Base-by-base conservation (phyloP, 2,113 vertebrate species). In the Neogale vison region DNA sequence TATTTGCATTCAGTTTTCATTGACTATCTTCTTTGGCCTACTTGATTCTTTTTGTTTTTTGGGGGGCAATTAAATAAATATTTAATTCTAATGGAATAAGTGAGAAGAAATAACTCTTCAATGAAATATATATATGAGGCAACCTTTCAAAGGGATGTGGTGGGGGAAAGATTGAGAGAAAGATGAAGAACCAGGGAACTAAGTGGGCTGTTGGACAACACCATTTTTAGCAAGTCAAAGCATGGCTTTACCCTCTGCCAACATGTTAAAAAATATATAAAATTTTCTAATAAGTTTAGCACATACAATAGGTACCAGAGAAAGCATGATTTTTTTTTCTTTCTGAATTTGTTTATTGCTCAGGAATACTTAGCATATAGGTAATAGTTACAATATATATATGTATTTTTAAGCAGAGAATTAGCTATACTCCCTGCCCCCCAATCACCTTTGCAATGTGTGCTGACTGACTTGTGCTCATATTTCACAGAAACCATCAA, bases 41-140 rank as follows among this genome's bases (percentile, higher is more conserved):
- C 24, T 55, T 72, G 36, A 7, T 74, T 72, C 36, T 72, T 23
- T 72, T 72, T 50, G 39, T 39, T 72, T 72, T 50, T 72, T 39
- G n/a, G n/a, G n/a, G n/a, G 61, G 97, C 90, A 90, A 97, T 98
- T 99, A 98, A 99, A 99, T 98, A 98, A 94, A 98, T 74, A 99
- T 99, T 99, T 99, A 99, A 99, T 99, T 99, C 93, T 50, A 14
- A 50, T 50, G 98, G 99, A 99, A 99, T 99, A 99, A 98, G 98
- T 98, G 98, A 99, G 99, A 99, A 99, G 99, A 99, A 99, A 99
- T 99, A 99, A 99, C 98, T 99, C 99, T 99, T 99, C 99, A 98
- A 99, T 99, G 99, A 99, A 99, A 99, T 99, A 99, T 99, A 99
- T 99, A 98, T 99, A 99, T 99, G 99, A 99, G 98, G 76, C 93